Evolutionary conservation across 2,113 vertebrate species (phyloP), one percentile per base, ranked within the genome.

Genomic region (Nycticorax nycticorax): DNA sequence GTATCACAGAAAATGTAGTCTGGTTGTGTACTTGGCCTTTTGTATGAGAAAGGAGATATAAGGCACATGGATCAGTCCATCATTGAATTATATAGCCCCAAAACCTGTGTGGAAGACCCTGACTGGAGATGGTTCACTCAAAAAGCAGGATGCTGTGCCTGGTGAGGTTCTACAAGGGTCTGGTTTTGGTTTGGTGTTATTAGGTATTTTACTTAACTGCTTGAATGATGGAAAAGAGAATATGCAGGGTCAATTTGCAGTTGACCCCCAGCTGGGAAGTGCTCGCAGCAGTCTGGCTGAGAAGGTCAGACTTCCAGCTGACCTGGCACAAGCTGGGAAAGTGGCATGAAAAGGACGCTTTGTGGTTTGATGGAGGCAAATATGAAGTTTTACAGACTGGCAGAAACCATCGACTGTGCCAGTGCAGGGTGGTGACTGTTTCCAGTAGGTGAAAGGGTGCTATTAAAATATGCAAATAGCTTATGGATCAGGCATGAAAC

Each of bases 41-140:
- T 63, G 19, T 33, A 45, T 0, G 1, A 76, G 50, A 64, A 88
- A 24, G 35, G 45, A 79, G 41, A 69, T 8, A 43, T 22, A 82
- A 53, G 57, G 53, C 23, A 72, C 9, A 66, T 64, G 33, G 39
- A 48, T 81, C 45, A 64, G 32, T 35, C 69, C 8, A 4, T 43
- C 0, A 0, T 28, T 43, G 35, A 48, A 32, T 63, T 67, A 18
- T 4, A 14, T 20, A 85, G 27, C 52, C 12, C 27, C 35, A 33
- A 93, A 86, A 79, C 17, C 16, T 0, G 0, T 1, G 4, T 64
- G 43, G 37, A 92, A 71, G 15, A 55, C 26, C 5, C 21, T 0
- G 4, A 4, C 0, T 63, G 45, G 74, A 68, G 21, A 43, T 6
- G 9, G 24, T 62, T 88, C 63, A 20, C 33, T 69, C 1, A 0